phyloP scores from a whole-genome alignment of 2,888 invertebrate species.

The Cosmia trapezina region DNA sequence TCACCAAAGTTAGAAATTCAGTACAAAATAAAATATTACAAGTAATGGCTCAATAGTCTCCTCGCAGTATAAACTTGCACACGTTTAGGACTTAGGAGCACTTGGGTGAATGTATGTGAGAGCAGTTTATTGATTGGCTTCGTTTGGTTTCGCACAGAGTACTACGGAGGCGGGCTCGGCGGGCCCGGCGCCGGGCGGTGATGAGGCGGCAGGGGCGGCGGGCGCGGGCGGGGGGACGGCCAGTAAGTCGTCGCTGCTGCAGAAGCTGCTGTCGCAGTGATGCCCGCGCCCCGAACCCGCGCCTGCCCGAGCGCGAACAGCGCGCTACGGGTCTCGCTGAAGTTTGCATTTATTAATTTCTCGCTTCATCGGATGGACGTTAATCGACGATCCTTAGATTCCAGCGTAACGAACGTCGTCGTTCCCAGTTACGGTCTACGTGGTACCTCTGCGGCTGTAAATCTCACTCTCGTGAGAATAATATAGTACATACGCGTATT shows the following conservation, averaged over 20 bases:
- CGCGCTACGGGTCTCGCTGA: slow-evolving; percentile 65
- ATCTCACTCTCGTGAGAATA: slow-evolving; percentile 82
- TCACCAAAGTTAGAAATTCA: slow-evolving; percentile 1
- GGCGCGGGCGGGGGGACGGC: slow-evolving; percentile 59
- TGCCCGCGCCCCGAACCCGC: slow-evolving; percentile 31
- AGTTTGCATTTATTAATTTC: slow-evolving; percentile 84
- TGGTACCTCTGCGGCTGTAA: slow-evolving; percentile 88
- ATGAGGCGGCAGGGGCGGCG: slow-evolving; percentile 71
- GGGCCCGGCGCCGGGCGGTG: slow-evolving; percentile 77
- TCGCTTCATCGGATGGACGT: slow-evolving; percentile 75
- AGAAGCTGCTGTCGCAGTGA: slow-evolving; percentile 96
- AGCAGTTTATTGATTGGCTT: neutral
- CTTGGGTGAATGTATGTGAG: neutral
- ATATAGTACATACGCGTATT: slow-evolving; percentile 83
- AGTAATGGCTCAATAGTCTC: slow-evolving; percentile 2
- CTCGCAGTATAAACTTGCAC: slow-evolving; percentile 15
- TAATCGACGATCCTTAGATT: slow-evolving; percentile 73
- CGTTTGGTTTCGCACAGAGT: slow-evolving; percentile 76
- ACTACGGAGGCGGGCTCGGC: slow-evolving; percentile 89
- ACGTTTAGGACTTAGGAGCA: slow-evolving; percentile 37
- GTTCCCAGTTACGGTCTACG: slow-evolving; percentile 82
- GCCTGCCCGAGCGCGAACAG: slow-evolving; percentile 27
- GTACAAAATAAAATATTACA: neutral
- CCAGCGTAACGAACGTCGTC: slow-evolving; percentile 76
- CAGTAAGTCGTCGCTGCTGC: slow-evolving; percentile 94